Conservation (phyloP, 2,888 invertebrate genomes). For the Thymelicus sylvestris region DNA sequence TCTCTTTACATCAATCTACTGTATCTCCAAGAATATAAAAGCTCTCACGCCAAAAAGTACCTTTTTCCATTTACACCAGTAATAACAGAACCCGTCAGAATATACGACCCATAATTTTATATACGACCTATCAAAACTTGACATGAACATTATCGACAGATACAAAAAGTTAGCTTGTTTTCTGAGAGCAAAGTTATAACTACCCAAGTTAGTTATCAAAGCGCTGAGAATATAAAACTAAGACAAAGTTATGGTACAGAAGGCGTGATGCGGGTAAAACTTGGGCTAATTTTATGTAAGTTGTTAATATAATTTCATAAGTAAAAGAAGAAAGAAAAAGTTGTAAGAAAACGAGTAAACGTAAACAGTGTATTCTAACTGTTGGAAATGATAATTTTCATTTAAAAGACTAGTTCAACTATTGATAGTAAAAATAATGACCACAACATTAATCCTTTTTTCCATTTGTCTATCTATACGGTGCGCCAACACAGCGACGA, state of each 20-base stretch:
- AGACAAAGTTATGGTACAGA: neutral
- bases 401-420: no score
- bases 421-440: no score
- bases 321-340: no score
- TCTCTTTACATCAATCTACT: no score
- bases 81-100: neutral
- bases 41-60: neutral
- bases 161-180: conserved; percentile 9
- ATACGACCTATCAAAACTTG: neutral
- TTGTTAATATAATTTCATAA: no score
- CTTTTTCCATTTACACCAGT: neutral
- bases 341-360: no score
- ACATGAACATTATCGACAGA: neutral
- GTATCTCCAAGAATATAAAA: neutral
- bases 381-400: no score
- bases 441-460: no score
- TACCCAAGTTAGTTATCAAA: neutral
- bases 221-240: neutral
- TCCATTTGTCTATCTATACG: no score
- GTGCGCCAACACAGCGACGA: no score
- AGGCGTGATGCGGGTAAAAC: neutral
- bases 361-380: no score
- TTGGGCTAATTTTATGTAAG: neutral
- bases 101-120: neutral
- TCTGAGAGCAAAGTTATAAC: conserved; percentile 17